A percentile compares a stretch with the other conserved stretches of the same genome.
phyloP scores from a whole-genome alignment of 2,888 invertebrate genomes.

The Sturmia bella region DNA sequence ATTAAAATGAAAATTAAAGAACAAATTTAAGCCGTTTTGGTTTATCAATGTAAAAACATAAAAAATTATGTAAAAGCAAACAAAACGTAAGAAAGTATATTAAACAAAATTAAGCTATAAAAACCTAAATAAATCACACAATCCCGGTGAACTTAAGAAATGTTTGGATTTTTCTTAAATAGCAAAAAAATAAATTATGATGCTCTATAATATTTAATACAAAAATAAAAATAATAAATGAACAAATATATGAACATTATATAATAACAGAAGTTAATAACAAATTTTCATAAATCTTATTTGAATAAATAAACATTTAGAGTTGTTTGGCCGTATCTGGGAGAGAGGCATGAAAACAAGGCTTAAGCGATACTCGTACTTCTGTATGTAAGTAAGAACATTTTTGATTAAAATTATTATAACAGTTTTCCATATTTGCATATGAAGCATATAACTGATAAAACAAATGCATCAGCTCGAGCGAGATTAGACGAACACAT shows the following conservation, averaged over 20 bases:
- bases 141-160: slow-evolving; percentile 72
- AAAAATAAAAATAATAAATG: slow-evolving; percentile 52
- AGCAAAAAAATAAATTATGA: slow-evolving; percentile 62
- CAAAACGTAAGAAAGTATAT: slow-evolving; percentile 44
- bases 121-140: slow-evolving; percentile 66
- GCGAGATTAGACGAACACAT: no score
- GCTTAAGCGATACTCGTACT: no score
- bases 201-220: slow-evolving; percentile 71
- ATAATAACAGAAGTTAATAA: slow-evolving; percentile 52
- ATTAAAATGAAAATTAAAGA: slow-evolving; percentile 61
- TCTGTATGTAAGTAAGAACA: no score
- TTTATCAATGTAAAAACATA: slow-evolving; percentile 67
- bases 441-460: no score
- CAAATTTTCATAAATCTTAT: slow-evolving; percentile 2
- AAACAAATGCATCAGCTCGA: no score
- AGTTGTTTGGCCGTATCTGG: no score
- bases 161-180: slow-evolving; percentile 71
- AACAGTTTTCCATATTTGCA: no score
- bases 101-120: slow-evolving; percentile 47
- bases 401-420: no score
- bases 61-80: slow-evolving; percentile 63
- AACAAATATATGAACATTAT: slow-evolving; percentile 69
- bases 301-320: not conserved
- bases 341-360: no score
- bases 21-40: slow-evolving; percentile 62